Evolutionary conservation across 1,140 invertebrate species (phyloP).

Genomic region (Zaprionus inermis): DNA sequence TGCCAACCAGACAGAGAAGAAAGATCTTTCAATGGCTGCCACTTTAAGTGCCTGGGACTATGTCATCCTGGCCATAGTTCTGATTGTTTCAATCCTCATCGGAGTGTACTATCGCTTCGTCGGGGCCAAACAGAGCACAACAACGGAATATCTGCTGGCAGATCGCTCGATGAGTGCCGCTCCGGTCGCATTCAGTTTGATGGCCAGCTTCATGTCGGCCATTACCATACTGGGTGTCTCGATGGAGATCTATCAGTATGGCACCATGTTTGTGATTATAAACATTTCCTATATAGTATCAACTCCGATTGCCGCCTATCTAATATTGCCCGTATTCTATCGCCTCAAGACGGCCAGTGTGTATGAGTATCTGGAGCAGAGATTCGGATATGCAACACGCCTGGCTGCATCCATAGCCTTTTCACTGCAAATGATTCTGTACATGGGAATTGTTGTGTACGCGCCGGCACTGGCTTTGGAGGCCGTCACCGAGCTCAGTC

Average conservation of each 20-base stretch:
- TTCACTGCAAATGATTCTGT: conserved; percentile 93
- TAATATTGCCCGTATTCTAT: conserved; percentile 96
- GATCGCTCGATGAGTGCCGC: conserved; percentile 84
- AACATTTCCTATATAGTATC: conserved; percentile 92
- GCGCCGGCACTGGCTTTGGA: conserved; percentile 95
- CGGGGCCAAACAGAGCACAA: conserved; percentile 94
- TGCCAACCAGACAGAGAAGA: background rate
- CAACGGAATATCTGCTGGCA: conserved; percentile 83
- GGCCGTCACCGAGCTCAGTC: conserved; percentile 92
- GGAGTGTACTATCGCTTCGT: conserved; percentile 93
- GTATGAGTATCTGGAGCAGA: conserved; percentile 95
- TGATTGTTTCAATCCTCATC: conserved; percentile 88
- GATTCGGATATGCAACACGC: conserved; percentile 90
- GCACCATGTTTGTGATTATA: conserved; percentile 93
- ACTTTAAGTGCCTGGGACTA: conserved; percentile 86
- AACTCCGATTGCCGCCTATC: conserved; percentile 91
- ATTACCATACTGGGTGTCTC: conserved; percentile 95
- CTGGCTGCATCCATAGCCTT: conserved; percentile 91
- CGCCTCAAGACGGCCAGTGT: conserved; percentile 93
- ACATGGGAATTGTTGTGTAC: conserved; percentile 96
- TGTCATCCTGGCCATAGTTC: conserved; percentile 87
- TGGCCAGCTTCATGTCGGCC: conserved; percentile 98
- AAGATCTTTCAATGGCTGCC: conserved; percentile 42
- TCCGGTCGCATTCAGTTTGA: conserved; percentile 93
- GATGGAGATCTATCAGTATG: conserved; percentile 93